A percentile compares a stretch with the other conserved stretches of the same genome.
Conservation (phyloP, 2,888 invertebrate species). For the Odontothrips loti region DNA sequence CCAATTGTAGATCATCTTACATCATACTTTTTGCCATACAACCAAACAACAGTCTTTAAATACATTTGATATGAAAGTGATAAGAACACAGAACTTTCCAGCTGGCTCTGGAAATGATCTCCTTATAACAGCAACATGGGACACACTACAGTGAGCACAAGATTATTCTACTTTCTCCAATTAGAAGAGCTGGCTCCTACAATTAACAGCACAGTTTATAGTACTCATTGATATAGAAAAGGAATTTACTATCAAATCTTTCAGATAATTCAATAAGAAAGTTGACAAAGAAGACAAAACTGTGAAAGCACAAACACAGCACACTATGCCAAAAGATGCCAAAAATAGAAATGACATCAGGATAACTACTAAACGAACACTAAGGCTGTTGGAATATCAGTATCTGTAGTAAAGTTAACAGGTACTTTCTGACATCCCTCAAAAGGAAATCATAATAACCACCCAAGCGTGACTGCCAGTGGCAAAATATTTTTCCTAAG, state of each 20-base stretch:
- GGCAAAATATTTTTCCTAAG: no score
- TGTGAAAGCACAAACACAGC: not conserved
- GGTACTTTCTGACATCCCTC: no score
- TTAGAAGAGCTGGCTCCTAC: not conserved
- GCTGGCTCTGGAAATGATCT: not conserved
- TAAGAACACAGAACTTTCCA: not conserved
- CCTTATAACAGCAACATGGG: not conserved
- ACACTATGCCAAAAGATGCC: not conserved
- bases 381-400: no score
- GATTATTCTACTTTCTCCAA: slow-evolving; percentile 1
- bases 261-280: not conserved
- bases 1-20: not conserved
- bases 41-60: not conserved
- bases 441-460: no score
- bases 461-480: no score
- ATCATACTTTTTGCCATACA: not conserved
- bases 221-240: not conserved
- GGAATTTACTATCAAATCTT: not conserved
- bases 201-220: not conserved
- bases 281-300: no score
- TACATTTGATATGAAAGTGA: not conserved
- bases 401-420: no score
- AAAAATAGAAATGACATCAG: no score
- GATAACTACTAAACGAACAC: no score
- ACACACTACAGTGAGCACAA: slow-evolving; percentile 6